Percentiles rank a stretch among this genome's conserved stretches.
phyloP scores from a whole-genome alignment of 2,888 invertebrate species.

The Eilema caniola region DNA sequence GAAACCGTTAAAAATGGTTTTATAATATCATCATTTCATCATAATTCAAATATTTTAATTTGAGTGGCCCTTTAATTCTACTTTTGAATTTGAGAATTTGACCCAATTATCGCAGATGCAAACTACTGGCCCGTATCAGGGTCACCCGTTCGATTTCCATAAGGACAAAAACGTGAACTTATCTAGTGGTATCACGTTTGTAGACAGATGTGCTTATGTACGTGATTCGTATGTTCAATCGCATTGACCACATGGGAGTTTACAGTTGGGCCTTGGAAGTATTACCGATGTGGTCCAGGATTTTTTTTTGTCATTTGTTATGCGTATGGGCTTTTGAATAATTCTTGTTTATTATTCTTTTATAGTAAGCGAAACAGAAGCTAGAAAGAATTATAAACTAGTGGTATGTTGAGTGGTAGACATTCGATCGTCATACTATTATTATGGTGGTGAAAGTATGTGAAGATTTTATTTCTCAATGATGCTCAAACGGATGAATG shows the following conservation, averaged over 20 bases:
- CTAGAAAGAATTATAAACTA: neutral
- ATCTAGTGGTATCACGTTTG: constrained; percentile 24
- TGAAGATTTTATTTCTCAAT: too few species aligned
- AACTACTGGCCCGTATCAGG: constrained; percentile 21
- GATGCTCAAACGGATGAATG: too few species aligned
- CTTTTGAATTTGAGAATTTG: constrained; percentile 11
- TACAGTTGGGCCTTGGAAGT: constrained; percentile 2
- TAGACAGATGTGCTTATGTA: constrained; percentile 25
- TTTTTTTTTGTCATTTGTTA: neutral
- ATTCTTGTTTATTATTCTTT: neutral
- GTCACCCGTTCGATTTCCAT: constrained; percentile 24
- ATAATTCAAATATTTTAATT: too few species aligned
- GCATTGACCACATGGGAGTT: constrained; percentile 10
- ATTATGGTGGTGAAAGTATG: too few species aligned
- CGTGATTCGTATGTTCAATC: constrained; percentile 21
- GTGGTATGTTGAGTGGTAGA: neutral
- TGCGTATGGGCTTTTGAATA: neutral
- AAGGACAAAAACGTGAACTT: constrained; percentile 23
- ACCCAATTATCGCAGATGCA: constrained; percentile 24
- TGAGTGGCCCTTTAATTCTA: neutral
- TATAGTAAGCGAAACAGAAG: neutral
- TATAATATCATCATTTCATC: too few species aligned
- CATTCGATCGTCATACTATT: too few species aligned
- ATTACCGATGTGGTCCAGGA: neutral
- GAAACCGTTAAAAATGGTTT: too few species aligned